Conservation (phyloP, 1,140 invertebrate genomes). For the Drosophila ironensis region DNA sequence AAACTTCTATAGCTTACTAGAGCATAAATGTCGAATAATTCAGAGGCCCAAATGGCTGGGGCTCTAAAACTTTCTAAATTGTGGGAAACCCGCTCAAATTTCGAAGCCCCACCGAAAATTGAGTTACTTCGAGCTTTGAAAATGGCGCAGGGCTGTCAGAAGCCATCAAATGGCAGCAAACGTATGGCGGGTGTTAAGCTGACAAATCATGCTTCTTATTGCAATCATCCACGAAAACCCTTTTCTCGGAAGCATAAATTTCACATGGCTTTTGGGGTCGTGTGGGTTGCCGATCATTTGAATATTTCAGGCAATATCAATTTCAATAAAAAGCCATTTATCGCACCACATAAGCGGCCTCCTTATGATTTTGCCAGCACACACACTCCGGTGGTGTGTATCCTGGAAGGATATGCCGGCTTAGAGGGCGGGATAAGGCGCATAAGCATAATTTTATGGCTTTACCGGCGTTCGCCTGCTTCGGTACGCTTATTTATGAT, state of each 20-base stretch:
- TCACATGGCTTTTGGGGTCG: not conserved
- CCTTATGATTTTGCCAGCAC: conserved; percentile 31
- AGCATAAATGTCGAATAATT: conserved; percentile 9
- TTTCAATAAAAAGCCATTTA: conserved; percentile 82
- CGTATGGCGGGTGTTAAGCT: conserved; percentile 73
- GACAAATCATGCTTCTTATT: conserved; percentile 81
- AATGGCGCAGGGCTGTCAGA: conserved; percentile 39
- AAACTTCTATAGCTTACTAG: not conserved
- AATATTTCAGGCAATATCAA: conserved; percentile 81
- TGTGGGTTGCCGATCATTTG: conserved; percentile 45
- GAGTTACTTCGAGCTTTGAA: conserved; percentile 27
- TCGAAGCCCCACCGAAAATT: not conserved
- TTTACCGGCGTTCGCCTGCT: conserved; percentile 21
- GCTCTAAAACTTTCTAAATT: conserved; percentile 4
- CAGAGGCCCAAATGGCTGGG: not conserved
- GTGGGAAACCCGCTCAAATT: conserved; percentile 12
- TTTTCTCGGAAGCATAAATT: conserved; percentile 46
- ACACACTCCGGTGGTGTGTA: conserved; percentile 9
- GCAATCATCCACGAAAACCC: conserved; percentile 43
- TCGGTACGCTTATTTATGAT: conserved; percentile 61
- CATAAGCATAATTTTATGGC: conserved; percentile 80
- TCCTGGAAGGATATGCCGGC: conserved; percentile 58
- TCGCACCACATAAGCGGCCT: conserved; percentile 74
- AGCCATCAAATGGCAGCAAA: conserved; percentile 28
- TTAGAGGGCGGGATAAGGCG: conserved; percentile 2